These are phyloP conservation scores for Diceros bicornis DNA, from an alignment of 2,797 vertebrate genomes.

Conservation along the genomic window DNA sequence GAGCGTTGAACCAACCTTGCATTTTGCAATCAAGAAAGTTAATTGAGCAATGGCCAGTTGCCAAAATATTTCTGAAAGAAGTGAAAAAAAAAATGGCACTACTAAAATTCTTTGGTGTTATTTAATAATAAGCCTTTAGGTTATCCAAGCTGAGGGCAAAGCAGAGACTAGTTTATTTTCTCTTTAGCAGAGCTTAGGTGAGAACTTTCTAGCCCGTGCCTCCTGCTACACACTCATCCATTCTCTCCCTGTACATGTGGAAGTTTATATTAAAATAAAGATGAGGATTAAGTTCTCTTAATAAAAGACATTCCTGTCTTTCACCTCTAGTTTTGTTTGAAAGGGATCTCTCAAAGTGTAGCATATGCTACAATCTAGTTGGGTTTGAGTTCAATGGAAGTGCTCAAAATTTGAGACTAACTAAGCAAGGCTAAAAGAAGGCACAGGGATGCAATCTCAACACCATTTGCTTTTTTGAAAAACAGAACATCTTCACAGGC, in stretches of 20 bases:
- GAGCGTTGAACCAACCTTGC: not conserved
- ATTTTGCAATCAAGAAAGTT: slow-evolving; percentile 69
- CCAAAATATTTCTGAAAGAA: slow-evolving; percentile 68
- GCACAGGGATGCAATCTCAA: not conserved
- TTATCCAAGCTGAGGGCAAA: slow-evolving; percentile 54
- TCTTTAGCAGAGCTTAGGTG: slow-evolving; percentile 47
- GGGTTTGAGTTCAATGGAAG: not conserved
- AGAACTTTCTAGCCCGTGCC: not conserved
- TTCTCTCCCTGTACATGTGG: not conserved
- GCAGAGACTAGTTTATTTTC: slow-evolving; percentile 15
- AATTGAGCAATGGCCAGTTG: slow-evolving; percentile 39
- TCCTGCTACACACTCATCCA: not conserved
- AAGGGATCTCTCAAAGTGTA: not conserved
- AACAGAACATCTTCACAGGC: slow-evolving; percentile 60
- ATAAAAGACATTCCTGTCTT: slow-evolving; percentile 66
- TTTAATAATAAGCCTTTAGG: slow-evolving; percentile 60
- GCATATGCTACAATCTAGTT: not conserved
- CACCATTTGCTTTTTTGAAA: not conserved
- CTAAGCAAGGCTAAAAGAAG: not conserved
- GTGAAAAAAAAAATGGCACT: not conserved
- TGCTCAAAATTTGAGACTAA: not conserved
- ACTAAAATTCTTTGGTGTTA: slow-evolving; percentile 56
- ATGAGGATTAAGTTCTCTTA: slow-evolving; percentile 60
- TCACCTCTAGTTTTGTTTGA: slow-evolving; percentile 36
- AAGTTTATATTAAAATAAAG: slow-evolving; percentile 71